Percentiles rank a stretch among this genome's conserved stretches.
Conservation (phyloP, 2,888 invertebrate species). For the Eupithecia abbreviata region DNA sequence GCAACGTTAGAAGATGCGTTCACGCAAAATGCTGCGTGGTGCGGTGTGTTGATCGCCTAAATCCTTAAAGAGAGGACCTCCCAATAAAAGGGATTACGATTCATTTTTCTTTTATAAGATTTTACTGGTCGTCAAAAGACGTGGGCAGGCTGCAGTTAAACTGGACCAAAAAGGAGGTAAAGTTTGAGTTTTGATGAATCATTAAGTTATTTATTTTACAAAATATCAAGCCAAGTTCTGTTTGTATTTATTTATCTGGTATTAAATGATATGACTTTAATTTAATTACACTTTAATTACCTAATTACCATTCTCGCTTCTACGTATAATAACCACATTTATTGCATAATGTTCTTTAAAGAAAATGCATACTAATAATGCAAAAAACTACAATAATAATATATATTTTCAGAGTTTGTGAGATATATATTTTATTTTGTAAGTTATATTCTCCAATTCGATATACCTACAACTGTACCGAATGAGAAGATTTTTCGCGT, state of each 20-base stretch:
- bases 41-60: background rate
- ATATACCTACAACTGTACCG: no score
- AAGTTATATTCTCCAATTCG: no score
- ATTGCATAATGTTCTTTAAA: background rate
- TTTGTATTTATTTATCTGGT: background rate
- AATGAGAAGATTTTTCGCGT: no score
- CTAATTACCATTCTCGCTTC: background rate
- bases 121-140: constrained; percentile 10
- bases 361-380: background rate
- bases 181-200: background rate
- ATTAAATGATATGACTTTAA: background rate
- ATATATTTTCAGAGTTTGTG: no score
- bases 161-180: constrained; percentile 20
- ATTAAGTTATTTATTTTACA: background rate
- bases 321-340: background rate
- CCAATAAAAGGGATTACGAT: background rate
- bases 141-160: constrained; percentile 19
- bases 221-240: background rate
- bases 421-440: no score
- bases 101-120: constrained; percentile 13
- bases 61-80: background rate
- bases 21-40: no score
- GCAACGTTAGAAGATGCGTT: no score
- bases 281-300: background rate
- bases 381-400: no score